phyloP scores from a whole-genome alignment of 2,113 vertebrate species.

The Dolichallabes microphthalmus region DNA sequence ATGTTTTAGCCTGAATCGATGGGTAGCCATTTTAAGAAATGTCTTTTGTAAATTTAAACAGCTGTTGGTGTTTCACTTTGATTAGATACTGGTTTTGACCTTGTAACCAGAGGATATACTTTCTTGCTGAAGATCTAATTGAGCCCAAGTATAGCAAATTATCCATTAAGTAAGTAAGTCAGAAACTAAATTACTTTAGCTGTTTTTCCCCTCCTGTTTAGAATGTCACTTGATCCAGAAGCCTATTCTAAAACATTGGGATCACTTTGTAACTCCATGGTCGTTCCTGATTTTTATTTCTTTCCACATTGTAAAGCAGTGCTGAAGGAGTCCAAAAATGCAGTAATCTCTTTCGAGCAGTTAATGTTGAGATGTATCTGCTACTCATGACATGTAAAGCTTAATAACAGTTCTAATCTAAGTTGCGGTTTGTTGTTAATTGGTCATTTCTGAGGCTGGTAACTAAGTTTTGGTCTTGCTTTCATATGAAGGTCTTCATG shows the following conservation, averaged over 20 bases:
- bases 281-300: too few relatives aligned
- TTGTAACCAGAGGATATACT: neutral
- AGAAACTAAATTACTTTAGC: neutral
- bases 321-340: too few relatives aligned
- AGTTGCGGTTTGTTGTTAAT: too few relatives aligned
- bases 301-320: too few relatives aligned
- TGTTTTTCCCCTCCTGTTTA: neutral
- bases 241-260: neutral
- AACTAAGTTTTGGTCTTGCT: too few relatives aligned
- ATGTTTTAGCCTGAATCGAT: constrained; percentile 36
- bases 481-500: too few relatives aligned
- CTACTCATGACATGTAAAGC: too few relatives aligned
- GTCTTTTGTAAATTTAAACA: constrained; percentile 7
- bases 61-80: neutral
- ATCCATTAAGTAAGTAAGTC: neutral
- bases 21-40: constrained; percentile 28
- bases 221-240: neutral
- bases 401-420: too few relatives aligned
- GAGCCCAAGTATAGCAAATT: neutral
- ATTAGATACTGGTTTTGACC: neutral
- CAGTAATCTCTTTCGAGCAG: too few relatives aligned
- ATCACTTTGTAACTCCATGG: too few relatives aligned
- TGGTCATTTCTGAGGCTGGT: too few relatives aligned
- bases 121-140: neutral
- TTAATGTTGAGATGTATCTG: too few relatives aligned